Percentiles rank a stretch among this genome's conserved stretches.
Conservation (phyloP, 2,113 vertebrate genomes). For the Salvelinus alpinus region DNA sequence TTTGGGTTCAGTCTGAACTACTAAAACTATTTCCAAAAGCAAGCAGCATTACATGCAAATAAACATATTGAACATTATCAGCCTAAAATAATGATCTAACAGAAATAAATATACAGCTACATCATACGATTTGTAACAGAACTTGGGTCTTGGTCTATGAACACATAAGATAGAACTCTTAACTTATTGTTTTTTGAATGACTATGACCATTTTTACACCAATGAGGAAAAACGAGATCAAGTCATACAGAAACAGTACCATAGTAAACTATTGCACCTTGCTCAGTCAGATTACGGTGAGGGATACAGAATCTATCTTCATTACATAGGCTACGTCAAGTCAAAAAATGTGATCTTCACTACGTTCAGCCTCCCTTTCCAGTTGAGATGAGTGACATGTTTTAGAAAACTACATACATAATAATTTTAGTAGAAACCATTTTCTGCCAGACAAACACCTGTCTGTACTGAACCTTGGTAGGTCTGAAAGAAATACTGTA, state of each 20-base stretch:
- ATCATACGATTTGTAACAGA: not conserved
- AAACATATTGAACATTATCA: not conserved
- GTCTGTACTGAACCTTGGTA: not conserved
- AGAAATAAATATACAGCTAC: not conserved
- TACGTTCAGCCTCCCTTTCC: not conserved
- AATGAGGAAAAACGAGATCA: not conserved
- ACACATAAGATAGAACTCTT: not conserved
- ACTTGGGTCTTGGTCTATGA: not conserved
- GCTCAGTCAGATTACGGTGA: conserved; percentile 4
- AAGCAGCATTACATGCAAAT: not conserved
- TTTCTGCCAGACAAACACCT: not conserved
- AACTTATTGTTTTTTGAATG: no score
- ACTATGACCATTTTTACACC: not conserved
- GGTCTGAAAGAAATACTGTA: not conserved
- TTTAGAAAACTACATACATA: not conserved
- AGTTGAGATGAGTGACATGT: not conserved
- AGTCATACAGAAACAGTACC: conserved; percentile 4
- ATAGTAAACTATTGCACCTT: conserved; percentile 26
- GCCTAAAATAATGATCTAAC: no score
- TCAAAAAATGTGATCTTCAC: not conserved
- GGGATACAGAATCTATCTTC: not conserved
- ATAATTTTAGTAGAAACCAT: not conserved
- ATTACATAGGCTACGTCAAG: not conserved
- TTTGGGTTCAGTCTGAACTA: conserved; percentile 28
- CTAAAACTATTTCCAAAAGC: not conserved